Evolutionary conservation across 37 sponge, comb jelly and placozoan species (phyloP), one percentile per base, ranked within the genome.

Genomic region (Aphrocallistes beatrix): DNA sequence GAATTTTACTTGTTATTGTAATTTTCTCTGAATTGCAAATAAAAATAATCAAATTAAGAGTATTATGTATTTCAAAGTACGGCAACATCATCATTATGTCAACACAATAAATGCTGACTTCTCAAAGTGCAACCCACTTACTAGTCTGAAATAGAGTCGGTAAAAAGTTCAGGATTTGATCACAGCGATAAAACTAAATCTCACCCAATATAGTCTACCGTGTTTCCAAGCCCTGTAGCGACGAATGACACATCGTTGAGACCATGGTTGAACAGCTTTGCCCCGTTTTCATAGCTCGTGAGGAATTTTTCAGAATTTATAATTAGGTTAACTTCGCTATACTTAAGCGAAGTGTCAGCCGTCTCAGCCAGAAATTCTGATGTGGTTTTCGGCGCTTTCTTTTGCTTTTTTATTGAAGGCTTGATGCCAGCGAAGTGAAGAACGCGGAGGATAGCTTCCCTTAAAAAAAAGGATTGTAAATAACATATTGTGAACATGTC

Each of bases 241-340:
- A 60, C 75, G 75, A 60, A 60, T 19, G 75, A 60, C 28, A 60
- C 75, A 60, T 60, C 75, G 34, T 60, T 60, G 75, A 60, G 75
- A 60, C 10, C 75, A 13, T 60, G 75, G n/a, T 6, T 25, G 25
- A 60, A 60, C 75, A 60, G 25, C 21, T 60, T 60, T 30, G 10
- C n/a, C 25, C 75, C 75, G n/a, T 3, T 60, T 30, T 60, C 75
- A 60, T 60, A 60, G 34, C 75, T 60, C 6, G 32, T 60, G 3
- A 60, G 75, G 75, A 60, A 60, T 30, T 60, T 60, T 1, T 60
- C 75, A 3, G 75, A 19, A 30, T 60, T 60, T 32, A 60, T 60
- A 13, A 60, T 60, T 30, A 60, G 75, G n/a, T 60, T 60, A 6
- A 60, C 21, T 25, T 60, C 8, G 10, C 3, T 21, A 19, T 32